Base-by-base conservation (phyloP, 1,140 invertebrate genomes). In the Cydia strobilella region DNA sequence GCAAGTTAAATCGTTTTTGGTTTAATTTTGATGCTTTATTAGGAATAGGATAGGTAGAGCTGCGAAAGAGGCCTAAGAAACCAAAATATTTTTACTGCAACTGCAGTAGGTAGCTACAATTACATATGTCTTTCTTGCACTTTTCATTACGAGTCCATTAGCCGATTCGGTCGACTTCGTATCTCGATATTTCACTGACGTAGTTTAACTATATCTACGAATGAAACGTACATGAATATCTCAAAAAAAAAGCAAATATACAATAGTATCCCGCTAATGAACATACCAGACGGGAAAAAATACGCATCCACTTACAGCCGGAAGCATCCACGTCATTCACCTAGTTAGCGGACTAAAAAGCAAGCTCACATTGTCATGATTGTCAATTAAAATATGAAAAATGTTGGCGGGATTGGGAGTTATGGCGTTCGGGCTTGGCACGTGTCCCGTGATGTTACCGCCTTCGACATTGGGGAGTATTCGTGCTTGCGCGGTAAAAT, bases 371-470 rank as follows among this genome's bases (percentile, higher is more conserved):
- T 74, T 59, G 74, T 74, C 76, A 75, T 54, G 62, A 73, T 74
- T 59, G 74, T 74, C 76, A 75, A 82, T 80, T 82, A 82, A 78
- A 76, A 77, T 78, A 77, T 76, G 76, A 78, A 80, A 80, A 74
- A 82, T 76, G 74, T 75, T 39, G 42, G 48, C 69, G 62, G 48
- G 59, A 51, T 27, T 73, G 75, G 76, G 73, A 79, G 73, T 76
- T 79, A 79, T 75, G 77, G 72, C 48, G 51, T 45, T 25, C 65
- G 79, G 65, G 73, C 77, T 83, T 83, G 79, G 79, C 79, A 78
- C 69, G 13, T 13, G 45, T 62, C 79, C 79, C 76, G 73, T 20
- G 18, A 35, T 12, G 20, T 69, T 27, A 39, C 65, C 31, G 65
- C 65, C 31, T 69, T 31, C 35, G 65, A 69, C 35, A 42, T 69